Conservation (phyloP, 2,113 vertebrate species). For the Notechis scutatus region DNA sequence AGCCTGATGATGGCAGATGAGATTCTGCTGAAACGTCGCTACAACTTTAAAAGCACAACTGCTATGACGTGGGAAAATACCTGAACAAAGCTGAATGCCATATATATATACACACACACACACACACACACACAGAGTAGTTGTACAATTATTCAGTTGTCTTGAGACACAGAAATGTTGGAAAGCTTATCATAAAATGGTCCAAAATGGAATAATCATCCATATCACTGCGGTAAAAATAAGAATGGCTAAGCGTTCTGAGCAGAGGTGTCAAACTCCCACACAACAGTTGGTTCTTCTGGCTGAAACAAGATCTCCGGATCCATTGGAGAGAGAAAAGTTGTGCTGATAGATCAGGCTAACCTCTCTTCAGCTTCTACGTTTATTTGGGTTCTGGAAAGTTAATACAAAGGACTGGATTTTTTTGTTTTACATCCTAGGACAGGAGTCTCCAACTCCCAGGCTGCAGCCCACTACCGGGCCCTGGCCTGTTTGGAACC, state of each 20-base stretch:
- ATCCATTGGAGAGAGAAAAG: not conserved
- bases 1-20: too few species aligned
- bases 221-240: not conserved
- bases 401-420: not conserved
- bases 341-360: not conserved
- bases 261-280: not conserved
- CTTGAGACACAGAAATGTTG: not conserved
- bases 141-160: not conserved
- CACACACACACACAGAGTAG: too few species aligned
- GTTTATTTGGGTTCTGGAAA: not conserved
- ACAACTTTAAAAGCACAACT: too few species aligned
- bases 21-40: too few species aligned
- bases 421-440: not conserved
- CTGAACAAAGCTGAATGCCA: too few species aligned
- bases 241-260: not conserved
- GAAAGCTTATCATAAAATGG: not conserved
- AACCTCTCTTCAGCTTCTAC: not conserved
- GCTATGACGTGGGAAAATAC: too few species aligned
- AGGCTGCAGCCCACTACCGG: not conserved
- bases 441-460: not conserved
- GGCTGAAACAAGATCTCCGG: not conserved
- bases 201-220: not conserved
- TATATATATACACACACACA: too few species aligned
- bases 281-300: not conserved
- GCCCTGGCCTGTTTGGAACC: not conserved